Evolutionary conservation across 2,797 vertebrate genomes (phyloP).

Genomic region (Crenuchus spilurus): DNA sequence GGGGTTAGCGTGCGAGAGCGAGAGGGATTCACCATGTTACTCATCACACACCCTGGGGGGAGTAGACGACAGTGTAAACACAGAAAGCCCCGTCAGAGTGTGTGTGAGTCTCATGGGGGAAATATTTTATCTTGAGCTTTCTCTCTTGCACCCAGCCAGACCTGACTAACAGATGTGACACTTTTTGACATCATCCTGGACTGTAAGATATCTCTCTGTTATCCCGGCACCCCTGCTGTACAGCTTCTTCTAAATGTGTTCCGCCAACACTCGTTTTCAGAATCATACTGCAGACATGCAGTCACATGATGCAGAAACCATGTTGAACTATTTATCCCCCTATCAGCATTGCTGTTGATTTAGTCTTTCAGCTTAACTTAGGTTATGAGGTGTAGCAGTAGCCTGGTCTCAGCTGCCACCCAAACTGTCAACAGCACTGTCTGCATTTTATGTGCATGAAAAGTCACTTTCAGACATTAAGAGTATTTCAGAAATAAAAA

Average conservation of each 20-base stretch:
- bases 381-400: background rate
- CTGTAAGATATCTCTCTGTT: constrained; percentile 2
- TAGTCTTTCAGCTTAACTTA: background rate
- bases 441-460: no score
- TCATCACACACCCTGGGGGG: constrained; percentile 42
- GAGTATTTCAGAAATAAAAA: no score
- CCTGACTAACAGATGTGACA: constrained; percentile 42
- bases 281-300: constrained; percentile 6
- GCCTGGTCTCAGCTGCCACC: background rate
- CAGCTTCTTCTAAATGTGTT: background rate
- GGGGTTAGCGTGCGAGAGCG: constrained; percentile 44
- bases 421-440: no score
- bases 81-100: constrained; percentile 12
- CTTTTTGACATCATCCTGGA: constrained; percentile 20
- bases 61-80: constrained; percentile 52
- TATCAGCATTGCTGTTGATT: background rate
- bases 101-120: background rate
- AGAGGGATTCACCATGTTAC: constrained; percentile 48
- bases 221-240: background rate
- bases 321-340: background rate
- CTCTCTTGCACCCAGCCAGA: constrained; percentile 9
- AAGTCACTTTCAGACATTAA: no score
- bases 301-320: background rate
- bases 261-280: background rate
- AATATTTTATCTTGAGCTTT: constrained; percentile 1